Conservation (phyloP, 2,113 vertebrate species). For the Tautogolabrus adspersus region DNA sequence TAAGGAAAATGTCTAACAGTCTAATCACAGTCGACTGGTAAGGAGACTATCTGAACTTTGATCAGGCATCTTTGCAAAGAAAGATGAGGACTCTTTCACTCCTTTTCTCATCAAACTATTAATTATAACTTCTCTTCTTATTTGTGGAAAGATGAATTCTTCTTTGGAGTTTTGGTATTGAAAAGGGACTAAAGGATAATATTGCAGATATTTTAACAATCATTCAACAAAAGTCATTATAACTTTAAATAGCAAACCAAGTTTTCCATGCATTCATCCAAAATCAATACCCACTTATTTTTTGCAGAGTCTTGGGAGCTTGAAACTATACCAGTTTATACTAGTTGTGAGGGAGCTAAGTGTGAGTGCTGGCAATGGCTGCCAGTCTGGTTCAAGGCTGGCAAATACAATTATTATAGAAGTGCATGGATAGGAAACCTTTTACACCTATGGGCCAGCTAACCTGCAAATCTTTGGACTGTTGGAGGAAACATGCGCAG, state of each 20-base stretch:
- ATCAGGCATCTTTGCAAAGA: not conserved
- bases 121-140: not conserved
- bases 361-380: not conserved
- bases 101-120: no score
- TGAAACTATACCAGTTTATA: no score
- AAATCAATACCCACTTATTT: no score
- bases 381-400: not conserved
- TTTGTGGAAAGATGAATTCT: not conserved
- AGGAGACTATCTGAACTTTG: not conserved
- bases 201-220: not conserved
- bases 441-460: slow-evolving; percentile 25
- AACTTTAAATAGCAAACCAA: not conserved
- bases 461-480: not conserved
- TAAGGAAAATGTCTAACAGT: not conserved
- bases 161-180: not conserved
- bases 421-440: slow-evolving; percentile 2
- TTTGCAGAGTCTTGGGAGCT: not conserved
- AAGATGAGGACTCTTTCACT: no score
- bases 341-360: no score
- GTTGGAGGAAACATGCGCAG: slow-evolving; percentile 1
- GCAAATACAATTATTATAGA: not conserved
- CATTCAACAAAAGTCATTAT: no score
- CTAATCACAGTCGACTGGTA: no score
- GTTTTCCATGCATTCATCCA: not conserved
- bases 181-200: not conserved